Percentiles rank a stretch among this genome's conserved stretches.
phyloP scores from a whole-genome alignment of 2,797 vertebrate species.

The Rhincodon typus region DNA sequence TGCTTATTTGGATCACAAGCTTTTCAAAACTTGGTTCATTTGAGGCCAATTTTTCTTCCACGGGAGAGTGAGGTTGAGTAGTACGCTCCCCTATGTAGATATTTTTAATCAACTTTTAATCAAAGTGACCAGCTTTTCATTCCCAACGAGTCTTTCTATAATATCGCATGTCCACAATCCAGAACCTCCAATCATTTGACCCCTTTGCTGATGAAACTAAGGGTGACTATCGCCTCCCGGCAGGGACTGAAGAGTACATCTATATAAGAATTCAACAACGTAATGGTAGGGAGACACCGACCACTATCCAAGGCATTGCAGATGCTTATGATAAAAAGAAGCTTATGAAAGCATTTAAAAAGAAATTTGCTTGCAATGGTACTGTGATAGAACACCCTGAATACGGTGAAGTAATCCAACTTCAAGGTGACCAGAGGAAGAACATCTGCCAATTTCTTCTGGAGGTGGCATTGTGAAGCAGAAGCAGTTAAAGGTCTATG shows the following conservation, averaged over 20 bases:
- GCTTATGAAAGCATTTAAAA: constrained; percentile 77
- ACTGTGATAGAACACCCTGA: constrained; percentile 73
- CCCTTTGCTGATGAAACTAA: constrained; percentile 82
- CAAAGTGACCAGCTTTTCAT: too few species aligned
- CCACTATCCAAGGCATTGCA: constrained; percentile 73
- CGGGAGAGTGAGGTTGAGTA: too few species aligned
- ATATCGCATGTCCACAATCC: too few species aligned
- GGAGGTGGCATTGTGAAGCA: constrained; percentile 73
- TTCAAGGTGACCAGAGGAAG: constrained; percentile 71
- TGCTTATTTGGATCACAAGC: too few species aligned
- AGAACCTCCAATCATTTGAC: constrained; percentile 45
- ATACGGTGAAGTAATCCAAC: constrained; percentile 73
- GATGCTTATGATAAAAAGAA: constrained; percentile 79
- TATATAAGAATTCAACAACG: constrained; percentile 78
- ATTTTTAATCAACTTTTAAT: too few species aligned
- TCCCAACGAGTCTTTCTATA: too few species aligned
- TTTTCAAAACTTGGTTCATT: too few species aligned
- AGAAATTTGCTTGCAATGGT: constrained; percentile 76
- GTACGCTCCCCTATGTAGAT: too few species aligned
- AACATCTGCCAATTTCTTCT: constrained; percentile 72
- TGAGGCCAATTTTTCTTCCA: too few species aligned
- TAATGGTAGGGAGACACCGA: constrained; percentile 73
- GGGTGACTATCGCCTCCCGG: constrained; percentile 75
- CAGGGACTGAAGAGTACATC: constrained; percentile 75
- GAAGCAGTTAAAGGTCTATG: constrained; percentile 73